Conservation (phyloP, 2,797 vertebrate genomes). For the Pangasius larnaudii region DNA sequence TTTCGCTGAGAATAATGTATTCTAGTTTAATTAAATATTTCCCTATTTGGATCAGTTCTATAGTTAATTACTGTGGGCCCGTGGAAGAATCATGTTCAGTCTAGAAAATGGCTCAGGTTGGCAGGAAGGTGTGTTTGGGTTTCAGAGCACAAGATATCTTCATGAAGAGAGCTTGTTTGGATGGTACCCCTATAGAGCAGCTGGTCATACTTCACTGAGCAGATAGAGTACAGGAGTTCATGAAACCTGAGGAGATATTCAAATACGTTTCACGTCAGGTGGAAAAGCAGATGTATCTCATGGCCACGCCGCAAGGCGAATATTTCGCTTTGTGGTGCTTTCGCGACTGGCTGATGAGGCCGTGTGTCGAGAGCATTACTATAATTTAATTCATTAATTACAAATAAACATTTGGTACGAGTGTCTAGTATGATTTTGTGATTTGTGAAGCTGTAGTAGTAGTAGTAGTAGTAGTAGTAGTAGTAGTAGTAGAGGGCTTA, state of each 20-base stretch:
- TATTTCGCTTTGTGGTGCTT: background rate
- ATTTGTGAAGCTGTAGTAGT: background rate
- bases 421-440: background rate
- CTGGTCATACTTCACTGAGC: background rate
- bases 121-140: slow-evolving; percentile 3
- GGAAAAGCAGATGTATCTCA: slow-evolving; percentile 14
- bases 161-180: background rate
- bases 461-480: background rate
- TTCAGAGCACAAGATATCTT: background rate
- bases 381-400: background rate
- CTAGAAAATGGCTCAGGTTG: background rate
- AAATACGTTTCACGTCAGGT: background rate
- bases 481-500: background rate
- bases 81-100: background rate
- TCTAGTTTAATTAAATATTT: background rate
- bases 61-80: background rate
- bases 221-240: background rate
- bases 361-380: background rate
- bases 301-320: background rate
- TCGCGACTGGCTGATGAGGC: background rate
- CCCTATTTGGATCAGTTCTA: background rate
- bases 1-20: background rate
- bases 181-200: slow-evolving; percentile 6
- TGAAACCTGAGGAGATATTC: slow-evolving; percentile 22
- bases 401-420: background rate